Conservation (phyloP, 2,113 vertebrate species). For the Agapornis roseicollis region DNA sequence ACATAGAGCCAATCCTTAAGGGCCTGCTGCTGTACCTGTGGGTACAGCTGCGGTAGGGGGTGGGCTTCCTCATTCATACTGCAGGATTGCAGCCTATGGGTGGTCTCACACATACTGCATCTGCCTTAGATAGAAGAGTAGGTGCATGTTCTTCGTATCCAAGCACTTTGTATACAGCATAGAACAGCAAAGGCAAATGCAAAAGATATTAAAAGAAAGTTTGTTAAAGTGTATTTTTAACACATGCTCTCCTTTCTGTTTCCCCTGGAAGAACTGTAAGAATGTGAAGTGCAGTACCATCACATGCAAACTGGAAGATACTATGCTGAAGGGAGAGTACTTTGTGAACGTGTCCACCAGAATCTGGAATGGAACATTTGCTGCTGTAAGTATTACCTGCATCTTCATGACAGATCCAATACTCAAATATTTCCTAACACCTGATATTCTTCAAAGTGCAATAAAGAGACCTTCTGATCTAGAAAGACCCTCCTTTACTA, state of each 20-base stretch:
- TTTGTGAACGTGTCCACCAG: constrained; percentile 84
- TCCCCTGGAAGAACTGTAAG: constrained; percentile 79
- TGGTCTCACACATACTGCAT: not conserved
- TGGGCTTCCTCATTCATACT: not conserved
- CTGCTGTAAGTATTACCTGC: constrained; percentile 75
- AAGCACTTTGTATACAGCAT: not conserved
- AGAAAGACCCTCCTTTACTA: not conserved
- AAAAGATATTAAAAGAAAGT: not conserved
- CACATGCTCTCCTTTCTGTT: not conserved
- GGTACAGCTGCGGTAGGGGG: not conserved
- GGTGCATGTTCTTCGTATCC: not conserved
- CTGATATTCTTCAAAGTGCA: not conserved
- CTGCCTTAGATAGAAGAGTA: not conserved
- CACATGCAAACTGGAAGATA: constrained; percentile 82
- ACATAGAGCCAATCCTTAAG: not conserved
- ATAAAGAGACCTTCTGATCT: not conserved
- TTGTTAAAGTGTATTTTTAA: not conserved
- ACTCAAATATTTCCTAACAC: not conserved
- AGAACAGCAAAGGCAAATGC: not conserved
- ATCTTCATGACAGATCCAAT: not conserved
- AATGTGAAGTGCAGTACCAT: constrained; percentile 78
- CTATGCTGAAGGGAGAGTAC: constrained; percentile 76
- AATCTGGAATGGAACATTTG: constrained; percentile 89
- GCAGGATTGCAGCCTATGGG: not conserved
- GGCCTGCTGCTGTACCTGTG: not conserved